Percentiles rank a stretch among this genome's conserved stretches.
phyloP scores from a whole-genome alignment of 2,113 vertebrate species.

The Osmerus eperlanus region DNA sequence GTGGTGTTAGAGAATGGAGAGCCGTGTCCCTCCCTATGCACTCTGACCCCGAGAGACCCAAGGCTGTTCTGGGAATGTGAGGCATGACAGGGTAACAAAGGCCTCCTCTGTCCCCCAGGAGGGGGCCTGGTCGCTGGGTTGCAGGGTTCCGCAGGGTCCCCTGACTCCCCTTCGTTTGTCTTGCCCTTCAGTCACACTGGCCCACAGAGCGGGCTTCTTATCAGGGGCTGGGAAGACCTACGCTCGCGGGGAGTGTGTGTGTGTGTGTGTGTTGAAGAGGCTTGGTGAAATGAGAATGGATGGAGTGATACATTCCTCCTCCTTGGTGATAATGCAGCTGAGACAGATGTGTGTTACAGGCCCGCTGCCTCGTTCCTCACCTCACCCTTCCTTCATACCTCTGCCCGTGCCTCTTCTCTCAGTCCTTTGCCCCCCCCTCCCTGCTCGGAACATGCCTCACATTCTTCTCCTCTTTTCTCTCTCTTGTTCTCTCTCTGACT shows the following conservation, averaged over 20 bases:
- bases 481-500: slow-evolving; percentile 8
- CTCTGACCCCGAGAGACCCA: slow-evolving; percentile 43
- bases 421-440: slow-evolving; percentile 11
- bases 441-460: background rate
- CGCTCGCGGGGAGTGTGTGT: too few species aligned
- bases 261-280: too few species aligned
- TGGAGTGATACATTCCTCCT: too few species aligned
- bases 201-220: background rate
- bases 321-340: too few species aligned
- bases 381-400: background rate
- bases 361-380: background rate
- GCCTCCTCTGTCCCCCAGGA: slow-evolving; percentile 66
- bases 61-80: slow-evolving; percentile 68
- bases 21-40: slow-evolving; percentile 28
- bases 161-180: background rate
- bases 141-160: slow-evolving; percentile 42
- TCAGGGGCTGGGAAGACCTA: too few species aligned
- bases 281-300: too few species aligned
- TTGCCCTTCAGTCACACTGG: slow-evolving; percentile 3
- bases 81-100: slow-evolving; percentile 71
- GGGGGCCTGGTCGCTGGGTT: slow-evolving; percentile 56
- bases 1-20: slow-evolving; percentile 31
- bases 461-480: background rate
- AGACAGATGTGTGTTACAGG: too few species aligned
- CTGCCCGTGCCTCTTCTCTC: slow-evolving; percentile 11